Evolutionary conservation across 2,797 vertebrate genomes (phyloP), one percentile per base, ranked within the genome.

Genomic region (Atherinosoma microstoma): DNA sequence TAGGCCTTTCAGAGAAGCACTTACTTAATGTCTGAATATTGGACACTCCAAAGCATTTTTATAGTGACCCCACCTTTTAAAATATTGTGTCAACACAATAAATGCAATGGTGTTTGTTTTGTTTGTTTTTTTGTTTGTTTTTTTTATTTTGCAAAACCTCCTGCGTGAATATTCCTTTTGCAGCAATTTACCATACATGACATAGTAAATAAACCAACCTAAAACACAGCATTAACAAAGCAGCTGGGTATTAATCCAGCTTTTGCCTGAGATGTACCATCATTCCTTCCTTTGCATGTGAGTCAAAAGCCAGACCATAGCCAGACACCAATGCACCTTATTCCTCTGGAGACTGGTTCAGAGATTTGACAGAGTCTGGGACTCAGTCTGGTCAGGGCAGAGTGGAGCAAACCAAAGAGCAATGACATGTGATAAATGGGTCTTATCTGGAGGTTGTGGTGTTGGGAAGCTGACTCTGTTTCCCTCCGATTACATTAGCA

Each of bases 401-500:
- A 91, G 90, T 32, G 30, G 57, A 89, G 88, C 70, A 42, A 86
- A 63, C 65, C 60, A 18, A 70, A 82, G 81, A 91, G 90, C 85
- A 92, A 84, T 67, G 78, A 77, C 89, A 86, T 89, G 90, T 93
- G 94, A 95, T 95, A 95, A 95, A 94, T 88, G 87, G 89, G 76
- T 86, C 91, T 94, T 96, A 95, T 93, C 92, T 94, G 87, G 78
- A 89, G 89, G 85, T 90, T 82, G 83, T 84, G 85, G 88, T 85
- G 70, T 86, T 93, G 89, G 90, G 94, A 94, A 94, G 92, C 80
- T 59, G 85, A 83, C 89, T 89, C 79, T 87, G 88, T 94, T 96
- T 95, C 94, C 91, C 90, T 93, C 67, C 74, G 85, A 92, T 94
- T 95, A 93, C 85, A 94, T 91, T 78, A 91, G 20, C 63, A 93